A percentile compares a stretch with the other conserved stretches of the same genome.
Conservation (phyloP, 2,888 invertebrate species). For the Eristalis tenax region DNA sequence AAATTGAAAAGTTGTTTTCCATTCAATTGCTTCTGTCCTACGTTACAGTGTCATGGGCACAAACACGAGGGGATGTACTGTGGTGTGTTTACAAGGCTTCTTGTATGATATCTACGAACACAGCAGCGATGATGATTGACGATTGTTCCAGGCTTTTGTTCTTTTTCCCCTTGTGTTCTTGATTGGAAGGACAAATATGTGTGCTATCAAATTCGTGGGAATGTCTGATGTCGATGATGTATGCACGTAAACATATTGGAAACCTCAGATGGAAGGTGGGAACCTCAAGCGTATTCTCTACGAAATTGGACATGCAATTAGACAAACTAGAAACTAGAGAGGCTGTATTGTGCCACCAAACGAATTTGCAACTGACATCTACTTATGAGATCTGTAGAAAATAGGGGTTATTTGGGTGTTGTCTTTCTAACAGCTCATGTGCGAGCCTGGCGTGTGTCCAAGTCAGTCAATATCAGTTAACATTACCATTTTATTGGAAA, state of each 20-base stretch:
- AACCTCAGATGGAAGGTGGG: background rate
- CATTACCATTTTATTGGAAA: no score
- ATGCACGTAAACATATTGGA: background rate
- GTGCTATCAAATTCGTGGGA: background rate
- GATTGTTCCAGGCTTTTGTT: background rate
- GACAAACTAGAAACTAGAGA: no score
- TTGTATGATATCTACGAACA: background rate
- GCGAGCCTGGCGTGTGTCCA: no score
- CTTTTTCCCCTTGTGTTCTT: background rate
- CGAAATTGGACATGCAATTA: no score
- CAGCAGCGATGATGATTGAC: conserved; percentile 19
- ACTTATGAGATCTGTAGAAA: no score
- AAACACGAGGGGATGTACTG: conserved; percentile 7
- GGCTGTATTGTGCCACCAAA: no score
- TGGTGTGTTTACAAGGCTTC: conserved; percentile 18
- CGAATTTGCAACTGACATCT: no score
- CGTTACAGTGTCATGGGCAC: conserved; percentile 5
- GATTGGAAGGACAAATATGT: background rate
- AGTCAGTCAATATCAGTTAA: no score
- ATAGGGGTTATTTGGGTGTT: no score
- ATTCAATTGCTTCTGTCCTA: conserved; percentile 50
- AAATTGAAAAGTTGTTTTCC: conserved; percentile 63
- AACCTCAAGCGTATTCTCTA: background rate
- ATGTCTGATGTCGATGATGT: no score
- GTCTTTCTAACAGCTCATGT: no score